Evolutionary conservation across 2,797 vertebrate species (phyloP).

Genomic region (Florisuga fusca): DNA sequence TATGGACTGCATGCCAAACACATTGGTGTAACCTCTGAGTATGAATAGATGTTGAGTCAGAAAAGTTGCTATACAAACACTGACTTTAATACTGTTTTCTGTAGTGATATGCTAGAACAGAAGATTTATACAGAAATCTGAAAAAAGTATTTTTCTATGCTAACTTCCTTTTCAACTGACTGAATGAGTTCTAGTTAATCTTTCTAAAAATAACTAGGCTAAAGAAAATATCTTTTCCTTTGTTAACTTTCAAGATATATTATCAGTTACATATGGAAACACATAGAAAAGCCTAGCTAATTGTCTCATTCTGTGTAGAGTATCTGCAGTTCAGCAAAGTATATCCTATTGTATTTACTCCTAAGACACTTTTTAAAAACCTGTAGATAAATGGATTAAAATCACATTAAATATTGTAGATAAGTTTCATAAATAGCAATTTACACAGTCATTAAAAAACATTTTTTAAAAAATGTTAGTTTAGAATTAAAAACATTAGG

Average conservation of each 20-base stretch:
- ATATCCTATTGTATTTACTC: neutral
- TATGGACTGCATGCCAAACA: neutral
- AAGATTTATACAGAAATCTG: neutral
- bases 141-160: neutral
- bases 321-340: neutral
- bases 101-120: neutral
- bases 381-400: neutral
- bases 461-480: neutral
- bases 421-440: neutral
- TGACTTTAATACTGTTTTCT: neutral
- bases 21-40: neutral
- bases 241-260: neutral
- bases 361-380: neutral
- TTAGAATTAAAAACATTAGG: neutral
- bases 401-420: neutral
- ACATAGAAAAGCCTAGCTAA: neutral
- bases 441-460: neutral
- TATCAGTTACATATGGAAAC: neutral
- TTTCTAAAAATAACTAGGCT: neutral
- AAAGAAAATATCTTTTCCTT: neutral
- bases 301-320: neutral
- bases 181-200: conserved; percentile 2
- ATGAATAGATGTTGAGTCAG: neutral
- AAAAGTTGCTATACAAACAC: neutral
- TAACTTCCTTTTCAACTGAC: neutral